Base-by-base conservation (phyloP, 2,888 invertebrate species). In the Macrophya alboannulata region DNA sequence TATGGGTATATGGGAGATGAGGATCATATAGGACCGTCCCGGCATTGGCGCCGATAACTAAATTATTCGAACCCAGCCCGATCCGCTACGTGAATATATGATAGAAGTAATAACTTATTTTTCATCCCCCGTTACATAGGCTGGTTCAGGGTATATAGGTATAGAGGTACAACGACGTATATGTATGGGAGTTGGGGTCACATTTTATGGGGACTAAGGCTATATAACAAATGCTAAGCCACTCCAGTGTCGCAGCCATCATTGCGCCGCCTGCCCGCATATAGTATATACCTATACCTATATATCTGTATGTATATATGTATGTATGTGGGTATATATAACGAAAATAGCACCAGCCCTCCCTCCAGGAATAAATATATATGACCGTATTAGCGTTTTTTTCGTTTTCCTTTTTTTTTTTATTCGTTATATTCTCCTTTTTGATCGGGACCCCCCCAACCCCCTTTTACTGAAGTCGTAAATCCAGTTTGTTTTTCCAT, bases 71-170 rank as follows among this genome's bases (percentile, higher is more conserved):
- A 87, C 87, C 81, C 86, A 88, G 88, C 88, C 89, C 90, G 89
- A 90, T 89, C 88, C 87, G 87, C 87, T 87, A 88, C 88, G 91
- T 91, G 92, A 92, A 93, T 92, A 89, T 92, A 92, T 92, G 92
- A 93, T 91, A 88, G 91, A 91, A 92, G 92, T 91, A 92, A 93
- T 93, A 93, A 93, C 93, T 93, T 92, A 90, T 89, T 90, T 86
- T 83, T 12, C 83, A n/a, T 51, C 77, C 51, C 74, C 10, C 68
- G 68, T 43, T 31, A 37, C 31, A 68, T 25, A 37, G 31, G 31
- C 31, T 17, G 77, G 77, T 74, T n/a, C n/a, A 10, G 37, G 71
- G 17, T 62, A n/a, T 62, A n/a, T n/a, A 17, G 21, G 62, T 25
- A n/a, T 72, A 48, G 10, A 12, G 48, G 10, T 48, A 48, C n/a